Evolutionary conservation across 2,797 vertebrate genomes (phyloP), one percentile per base, ranked within the genome.

Genomic region (Paramormyrops hopkinsi): DNA sequence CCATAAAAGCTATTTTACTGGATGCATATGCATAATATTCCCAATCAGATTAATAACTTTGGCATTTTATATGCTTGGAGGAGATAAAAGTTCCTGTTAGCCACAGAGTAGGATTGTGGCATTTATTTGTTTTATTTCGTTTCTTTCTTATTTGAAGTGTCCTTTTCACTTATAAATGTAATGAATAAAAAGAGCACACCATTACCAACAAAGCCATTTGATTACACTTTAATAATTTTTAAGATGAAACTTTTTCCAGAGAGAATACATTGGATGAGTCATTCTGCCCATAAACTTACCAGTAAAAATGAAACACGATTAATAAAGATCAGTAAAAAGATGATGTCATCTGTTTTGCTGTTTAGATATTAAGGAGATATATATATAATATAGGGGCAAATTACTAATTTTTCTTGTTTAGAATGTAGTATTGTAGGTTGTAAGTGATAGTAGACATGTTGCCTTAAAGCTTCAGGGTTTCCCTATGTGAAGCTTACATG

Each of bases 61-160:
- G 76, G 54, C 53, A 59, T 83, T 56, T 54, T 76, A 41, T 48
- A 12, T 79, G 54, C 51, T 48, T 84, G n/a, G n/a, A 82, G 83
- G n/a, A 56, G 51, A 89, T 83, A 14, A 90, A 88, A 83, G 69
- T 48, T 82, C 22, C 22, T 82, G 62, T 88, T 17, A 86, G 62
- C 46, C 37, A 50, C 62, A 54, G 6, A 50, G 19, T 41, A 5
- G 51, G 1, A 83, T 37, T 73, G 65, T 89, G 54, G 25, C 22
- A 54, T 86, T 89, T 85, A 44, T 79, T 44, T 19, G n/a, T 83
- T 83, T 12, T 83, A 19, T n/a, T 83, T 83, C 0, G 12, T 83
- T 51, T 56, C 25, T 37, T 50, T 29, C 65, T 56, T 37, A 88
- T 53, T 48, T 88, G 62, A 44, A 44, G 73, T 41, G 33, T 44